Base-by-base conservation (phyloP, 2,888 invertebrate genomes). In the Drosophila tanythrix region DNA sequence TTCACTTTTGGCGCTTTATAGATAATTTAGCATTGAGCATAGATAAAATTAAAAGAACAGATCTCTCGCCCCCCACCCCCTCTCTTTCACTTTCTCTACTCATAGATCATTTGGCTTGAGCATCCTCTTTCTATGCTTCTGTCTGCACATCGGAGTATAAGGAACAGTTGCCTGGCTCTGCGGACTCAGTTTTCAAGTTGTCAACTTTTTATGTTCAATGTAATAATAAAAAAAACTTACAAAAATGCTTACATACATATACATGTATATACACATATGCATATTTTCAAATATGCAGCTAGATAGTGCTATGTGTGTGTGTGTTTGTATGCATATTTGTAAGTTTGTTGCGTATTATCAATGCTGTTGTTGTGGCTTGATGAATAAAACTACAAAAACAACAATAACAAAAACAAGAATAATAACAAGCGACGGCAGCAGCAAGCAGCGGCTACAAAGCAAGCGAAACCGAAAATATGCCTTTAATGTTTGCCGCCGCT, bases 401-500 rank as follows among this genome's bases (percentile, higher is more conserved):
- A 53, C 62, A 57, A 62, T 72, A 73, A 61, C 63, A 62, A 51
- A 38, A 55, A 56, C 58, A 53, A 57, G 15, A 75, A 65, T 51
- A 66, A 69, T 56, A 70, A 63, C 67, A 68, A 74, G 71, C 62
- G 70, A 64, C 72, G 65, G 57, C 51, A 64, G 36, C 71, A 46
- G 25, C 46, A 46, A 74, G 56, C 73, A 65, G 58, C 60, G 68
- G 61, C 57, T 64, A 74, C 64, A 79, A 79, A 75, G 84, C 81
- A 80, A 76, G 74, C 78, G 62, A 87, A 83, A 87, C 78, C 72
- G 61, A 87, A 85, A 88, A 86, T 70, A 79, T 76, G 70, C 59
- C 84, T 90, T 88, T 88, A 84, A 90, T 81, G 81, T 87, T 46
- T 43, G 81, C 88, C 88, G 88, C 81, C 78, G 72, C 81, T 77